phyloP scores from a whole-genome alignment of 1,140 invertebrate genomes.

The Oryzaephilus surinamensis region DNA sequence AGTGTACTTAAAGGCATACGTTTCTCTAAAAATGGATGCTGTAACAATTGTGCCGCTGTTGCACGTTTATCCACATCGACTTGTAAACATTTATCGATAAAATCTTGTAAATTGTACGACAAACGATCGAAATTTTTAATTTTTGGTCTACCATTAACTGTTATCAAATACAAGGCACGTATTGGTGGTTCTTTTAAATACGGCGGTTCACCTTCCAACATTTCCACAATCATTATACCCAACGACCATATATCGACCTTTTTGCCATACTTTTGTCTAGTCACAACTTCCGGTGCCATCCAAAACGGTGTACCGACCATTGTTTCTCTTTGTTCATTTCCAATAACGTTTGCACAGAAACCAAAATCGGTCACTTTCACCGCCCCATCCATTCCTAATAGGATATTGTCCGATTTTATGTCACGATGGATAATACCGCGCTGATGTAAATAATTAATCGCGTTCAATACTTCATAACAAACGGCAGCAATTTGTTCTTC shows the following conservation, averaged over 20 bases:
- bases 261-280: constrained; percentile 71
- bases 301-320: constrained; percentile 89
- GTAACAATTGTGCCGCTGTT: constrained; percentile 73
- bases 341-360: constrained; percentile 85
- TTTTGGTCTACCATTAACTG: constrained; percentile 86
- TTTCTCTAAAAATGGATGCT: constrained; percentile 79
- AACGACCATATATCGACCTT: constrained; percentile 95
- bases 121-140: constrained; percentile 76
- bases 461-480: constrained; percentile 84
- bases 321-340: constrained; percentile 90
- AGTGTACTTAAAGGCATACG: constrained; percentile 76
- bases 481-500: constrained; percentile 95
- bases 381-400: constrained; percentile 90
- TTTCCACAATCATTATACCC: constrained; percentile 97
- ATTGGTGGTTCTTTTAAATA: constrained; percentile 91
- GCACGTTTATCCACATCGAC: constrained; percentile 84
- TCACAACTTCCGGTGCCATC: constrained; percentile 88
- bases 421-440: constrained; percentile 88
- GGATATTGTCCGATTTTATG: constrained; percentile 94
- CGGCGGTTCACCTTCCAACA: constrained; percentile 96
- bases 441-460: constrained; percentile 82
- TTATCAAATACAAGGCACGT: constrained; percentile 90
- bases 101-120: constrained; percentile 66
- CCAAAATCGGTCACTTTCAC: constrained; percentile 99
- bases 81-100: constrained; percentile 84